Conservation (phyloP, 2,888 invertebrate genomes). For the Machimus atricapillus region DNA sequence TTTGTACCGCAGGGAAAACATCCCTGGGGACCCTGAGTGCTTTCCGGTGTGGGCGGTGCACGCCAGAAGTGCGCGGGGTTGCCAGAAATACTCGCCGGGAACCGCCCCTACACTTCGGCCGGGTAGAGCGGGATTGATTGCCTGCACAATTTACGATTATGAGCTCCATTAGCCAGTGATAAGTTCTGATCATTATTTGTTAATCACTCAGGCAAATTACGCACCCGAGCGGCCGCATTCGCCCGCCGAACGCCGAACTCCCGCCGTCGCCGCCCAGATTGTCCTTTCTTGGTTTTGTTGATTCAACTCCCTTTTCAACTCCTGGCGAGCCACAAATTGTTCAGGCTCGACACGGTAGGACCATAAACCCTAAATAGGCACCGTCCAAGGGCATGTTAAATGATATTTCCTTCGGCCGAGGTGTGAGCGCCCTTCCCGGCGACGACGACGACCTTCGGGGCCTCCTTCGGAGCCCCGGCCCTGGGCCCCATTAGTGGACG, state of each 20-base stretch:
- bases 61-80: background rate
- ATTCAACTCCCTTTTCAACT: background rate
- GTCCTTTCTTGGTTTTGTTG: background rate
- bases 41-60: background rate
- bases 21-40: background rate
- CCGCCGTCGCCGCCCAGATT: background rate
- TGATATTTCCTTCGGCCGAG: constrained; percentile 15
- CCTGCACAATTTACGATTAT: constrained; percentile 43
- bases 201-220: constrained; percentile 46
- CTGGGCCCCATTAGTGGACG: constrained; percentile 1
- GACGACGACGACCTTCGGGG: background rate
- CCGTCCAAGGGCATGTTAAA: background rate
- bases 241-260: background rate
- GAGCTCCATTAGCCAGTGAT: constrained; percentile 45
- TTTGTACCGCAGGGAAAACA: background rate
- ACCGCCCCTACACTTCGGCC: background rate
- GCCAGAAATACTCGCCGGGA: background rate
- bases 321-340: background rate
- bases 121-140: constrained; percentile 30
- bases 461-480: background rate
- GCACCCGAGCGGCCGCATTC: background rate
- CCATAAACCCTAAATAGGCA: background rate
- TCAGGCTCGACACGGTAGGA: background rate
- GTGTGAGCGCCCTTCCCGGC: background rate
- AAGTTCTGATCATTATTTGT: constrained; percentile 45